Base-by-base conservation (phyloP, 2,113 vertebrate species). In the Struthidea cinerea region DNA sequence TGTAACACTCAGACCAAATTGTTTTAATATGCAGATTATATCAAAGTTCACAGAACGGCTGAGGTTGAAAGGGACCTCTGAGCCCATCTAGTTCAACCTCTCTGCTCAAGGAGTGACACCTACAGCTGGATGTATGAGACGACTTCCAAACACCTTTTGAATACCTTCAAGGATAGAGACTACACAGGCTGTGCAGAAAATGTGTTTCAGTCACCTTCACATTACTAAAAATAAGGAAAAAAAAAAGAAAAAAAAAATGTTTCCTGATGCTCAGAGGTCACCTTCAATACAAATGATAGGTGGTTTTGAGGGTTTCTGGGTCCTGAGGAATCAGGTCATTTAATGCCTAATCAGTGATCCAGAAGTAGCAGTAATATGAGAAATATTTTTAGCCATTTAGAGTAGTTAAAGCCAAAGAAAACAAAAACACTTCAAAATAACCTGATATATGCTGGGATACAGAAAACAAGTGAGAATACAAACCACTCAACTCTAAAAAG, bases 141-240 rank as follows among this genome's bases (percentile, higher is more conserved):
- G 13, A n/a, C 5, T 23, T 19, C 22, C 49, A 39, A n/a, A 32
- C 7, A 39, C 9, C 47, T 75, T 53, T 22, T 41, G 21, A 61
- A n/a, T 13, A 55, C 8, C n/a, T 59, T 74, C 68, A 67, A 59
- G 37, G 12, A 52, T 5, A 65, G 33, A 44, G 18, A 59, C 52
- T 41, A 30, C 26, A 55, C 0, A 0, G 15, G 69, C 11, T 76
- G 39, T 11, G 18, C 1, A 1, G 41, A 50, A 64, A 73, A 68
- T 12, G 9, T 23, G 19, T 27, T 11, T 22, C 56, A 33, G 33
- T 41, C 60, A 79, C n/a, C 19, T 39, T 69, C 71, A 47, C 5
- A 22, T 22, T 47, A 49, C 24, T 56, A 23, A 90, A 77, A 32
- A 83, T 53, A 41, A 26, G 2, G 5, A 0, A 3, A 22, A 46